Evolutionary conservation across 2,113 vertebrate species (phyloP), one percentile per base, ranked within the genome.

Genomic region (Rhabdomys dilectus): DNA sequence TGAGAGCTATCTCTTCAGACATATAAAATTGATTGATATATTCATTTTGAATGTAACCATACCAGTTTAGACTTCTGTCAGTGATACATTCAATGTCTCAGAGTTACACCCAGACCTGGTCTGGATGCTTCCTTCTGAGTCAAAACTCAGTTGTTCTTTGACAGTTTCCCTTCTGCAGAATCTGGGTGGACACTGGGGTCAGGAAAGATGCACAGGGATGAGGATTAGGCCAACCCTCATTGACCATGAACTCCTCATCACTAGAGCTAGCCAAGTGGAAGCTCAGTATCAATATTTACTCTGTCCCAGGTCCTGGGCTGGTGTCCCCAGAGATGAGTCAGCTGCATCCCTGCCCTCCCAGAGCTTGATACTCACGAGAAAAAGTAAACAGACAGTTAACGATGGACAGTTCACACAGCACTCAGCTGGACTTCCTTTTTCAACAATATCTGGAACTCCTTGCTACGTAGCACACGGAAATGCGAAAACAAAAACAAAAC

Each of bases 391-490:
- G 95, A 92, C 86, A 89, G 6, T 86, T 88, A 86, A 95, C 45
- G 66, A 75, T 62, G 85, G 39, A 66, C 22, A 24, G 48, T 95
- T 88, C 62, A 66, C 80, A 53, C 76, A 95, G 34, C 51, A 76
- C n/a, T 91, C 90, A 91, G 75, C 39, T 60, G 53, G 68, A 96
- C 93, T 98, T 97, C 97, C 97, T 98, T 94, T 97, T 84, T 95
- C 76, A 78, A 96, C 36, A 92, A 78, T 95, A 91, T 91, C 88
- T 91, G 84, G 87, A 87, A 97, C 58, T 95, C 97, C 92, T 96
- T 96, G 87, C 80, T 91, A 60, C 22, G 34, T 26, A 77, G 70
- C 75, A 80, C 68, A 77, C 62, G 68, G 76, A 94, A 93, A 91
- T 89, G 42, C 91, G 29, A 68, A 88, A 94, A 96, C 88, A 93